Evolutionary conservation across 2,113 vertebrate species (phyloP).

Genomic region (Gobiocypris rarus): DNA sequence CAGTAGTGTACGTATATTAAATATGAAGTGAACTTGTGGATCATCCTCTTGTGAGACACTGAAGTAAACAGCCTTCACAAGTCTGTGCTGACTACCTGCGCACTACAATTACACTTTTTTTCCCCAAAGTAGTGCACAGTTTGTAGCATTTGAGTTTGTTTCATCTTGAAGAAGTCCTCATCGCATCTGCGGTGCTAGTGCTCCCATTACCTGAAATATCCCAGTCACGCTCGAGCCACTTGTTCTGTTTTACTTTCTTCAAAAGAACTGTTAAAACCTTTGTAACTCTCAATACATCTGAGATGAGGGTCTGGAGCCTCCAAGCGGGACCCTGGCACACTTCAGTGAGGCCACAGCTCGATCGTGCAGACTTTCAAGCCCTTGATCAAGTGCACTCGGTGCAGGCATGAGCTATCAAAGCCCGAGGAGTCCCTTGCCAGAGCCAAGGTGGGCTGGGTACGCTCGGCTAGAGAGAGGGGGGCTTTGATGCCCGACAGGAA

Average conservation of each 20-base stretch:
- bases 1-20: neutral
- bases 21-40: neutral
- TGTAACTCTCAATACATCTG: conserved; percentile 37
- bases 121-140: neutral
- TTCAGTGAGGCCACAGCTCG: conserved; percentile 57
- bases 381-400: conserved; percentile 73
- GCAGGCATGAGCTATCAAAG: conserved; percentile 70
- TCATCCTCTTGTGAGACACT: neutral
- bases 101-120: neutral
- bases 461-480: neutral
- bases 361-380: conserved; percentile 60
- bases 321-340: conserved; percentile 45
- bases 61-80: neutral
- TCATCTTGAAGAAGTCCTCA: conserved; percentile 18
- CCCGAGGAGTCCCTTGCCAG: conserved; percentile 43
- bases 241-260: conserved; percentile 48
- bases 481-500: conserved; percentile 80
- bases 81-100: neutral
- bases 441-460: conserved; percentile 25
- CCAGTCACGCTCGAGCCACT: conserved; percentile 48
- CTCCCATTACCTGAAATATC: conserved; percentile 27
- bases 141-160: neutral
- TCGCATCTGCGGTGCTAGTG: neutral
- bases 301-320: conserved; percentile 37
- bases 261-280: conserved; percentile 49